A percentile compares a stretch with the other conserved stretches of the same genome.
Evolutionary conservation across 2,797 vertebrate genomes (phyloP).

Genomic region (Chiroxiphia lanceolata): DNA sequence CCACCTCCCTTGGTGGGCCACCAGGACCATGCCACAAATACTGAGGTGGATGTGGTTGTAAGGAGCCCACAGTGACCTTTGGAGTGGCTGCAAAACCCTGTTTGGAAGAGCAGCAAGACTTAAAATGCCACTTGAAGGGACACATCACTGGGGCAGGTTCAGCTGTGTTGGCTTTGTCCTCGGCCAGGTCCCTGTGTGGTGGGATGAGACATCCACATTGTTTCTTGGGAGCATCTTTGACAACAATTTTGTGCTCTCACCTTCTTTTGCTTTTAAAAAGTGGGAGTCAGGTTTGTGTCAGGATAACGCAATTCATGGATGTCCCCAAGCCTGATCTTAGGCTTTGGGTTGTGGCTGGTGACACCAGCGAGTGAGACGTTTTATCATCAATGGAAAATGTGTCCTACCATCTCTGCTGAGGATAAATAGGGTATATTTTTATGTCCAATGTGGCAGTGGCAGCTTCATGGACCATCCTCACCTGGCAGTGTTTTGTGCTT

Average conservation of each 20-base stretch:
- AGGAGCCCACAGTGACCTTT: background rate
- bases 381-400: background rate
- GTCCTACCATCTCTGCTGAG: background rate
- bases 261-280: background rate
- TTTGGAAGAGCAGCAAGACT: background rate
- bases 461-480: background rate
- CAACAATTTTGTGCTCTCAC: fast-evolving
- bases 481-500: background rate
- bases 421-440: background rate
- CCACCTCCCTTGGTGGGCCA: background rate
- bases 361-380: background rate
- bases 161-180: background rate
- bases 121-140: background rate
- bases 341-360: background rate
- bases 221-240: background rate
- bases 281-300: background rate
- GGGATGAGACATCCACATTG: background rate
- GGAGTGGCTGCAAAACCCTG: background rate
- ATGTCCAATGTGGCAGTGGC: background rate
- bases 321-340: background rate
- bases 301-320: background rate
- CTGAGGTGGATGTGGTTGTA: background rate
- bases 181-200: fast-evolving
- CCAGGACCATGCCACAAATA: background rate
- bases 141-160: background rate